Percentiles rank a stretch among this genome's conserved stretches.
phyloP scores from a whole-genome alignment of 2,888 invertebrate genomes.

The Pharmacophagus antenor region DNA sequence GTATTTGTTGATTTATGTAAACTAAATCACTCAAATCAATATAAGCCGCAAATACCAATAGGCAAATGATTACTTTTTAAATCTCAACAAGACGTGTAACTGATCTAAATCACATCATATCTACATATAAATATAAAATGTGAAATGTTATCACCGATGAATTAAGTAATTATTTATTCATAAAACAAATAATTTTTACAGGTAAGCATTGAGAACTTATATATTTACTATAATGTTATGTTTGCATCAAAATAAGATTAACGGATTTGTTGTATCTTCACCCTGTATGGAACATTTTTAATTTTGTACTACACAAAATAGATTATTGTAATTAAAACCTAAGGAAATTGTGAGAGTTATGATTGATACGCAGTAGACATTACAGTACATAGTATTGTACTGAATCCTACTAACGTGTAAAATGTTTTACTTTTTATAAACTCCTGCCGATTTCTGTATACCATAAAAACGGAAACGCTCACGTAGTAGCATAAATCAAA shows the following conservation, averaged over 20 bases:
- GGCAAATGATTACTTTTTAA: constrained; percentile 14
- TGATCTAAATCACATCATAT: background rate
- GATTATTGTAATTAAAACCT: too few relatives aligned
- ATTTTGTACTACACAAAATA: too few relatives aligned
- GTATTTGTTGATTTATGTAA: constrained; percentile 13
- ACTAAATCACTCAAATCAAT: constrained; percentile 20
- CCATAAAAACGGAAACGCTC: constrained; percentile 5
- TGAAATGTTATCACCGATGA: background rate
- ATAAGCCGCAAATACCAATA: constrained; percentile 7
- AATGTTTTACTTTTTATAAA: background rate
- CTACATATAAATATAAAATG: background rate
- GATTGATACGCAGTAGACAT: too few relatives aligned
- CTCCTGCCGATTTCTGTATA: background rate
- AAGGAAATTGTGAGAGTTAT: too few relatives aligned
- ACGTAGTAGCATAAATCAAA: constrained; percentile 21
- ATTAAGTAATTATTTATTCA: background rate
- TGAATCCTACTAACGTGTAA: too few relatives aligned
- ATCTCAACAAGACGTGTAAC: constrained; percentile 3
- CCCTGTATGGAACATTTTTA: too few relatives aligned
- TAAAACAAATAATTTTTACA: too few relatives aligned
- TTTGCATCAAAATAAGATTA: too few relatives aligned
- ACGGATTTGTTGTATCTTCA: too few relatives aligned
- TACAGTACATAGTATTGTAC: too few relatives aligned
- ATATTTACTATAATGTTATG: too few relatives aligned
- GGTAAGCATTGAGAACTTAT: too few relatives aligned